Evolutionary conservation across 2,113 vertebrate species (phyloP).

Genomic region (Thermophis baileyi): DNA sequence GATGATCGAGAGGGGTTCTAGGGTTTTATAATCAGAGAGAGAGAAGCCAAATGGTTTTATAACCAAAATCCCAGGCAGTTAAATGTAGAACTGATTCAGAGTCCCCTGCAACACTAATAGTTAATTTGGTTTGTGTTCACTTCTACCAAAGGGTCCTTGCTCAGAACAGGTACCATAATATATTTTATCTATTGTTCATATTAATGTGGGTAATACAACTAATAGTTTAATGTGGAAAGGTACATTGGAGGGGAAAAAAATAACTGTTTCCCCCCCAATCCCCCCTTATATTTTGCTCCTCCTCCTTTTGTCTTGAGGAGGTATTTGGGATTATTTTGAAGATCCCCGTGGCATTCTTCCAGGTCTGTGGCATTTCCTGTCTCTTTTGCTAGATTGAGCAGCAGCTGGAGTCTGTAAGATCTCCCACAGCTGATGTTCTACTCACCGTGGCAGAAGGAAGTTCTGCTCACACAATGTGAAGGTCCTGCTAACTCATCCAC

Average conservation of each 20-base stretch:
- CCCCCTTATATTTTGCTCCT: background rate
- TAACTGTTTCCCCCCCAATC: background rate
- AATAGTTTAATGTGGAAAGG: background rate
- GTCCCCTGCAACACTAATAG: slow-evolving; percentile 20
- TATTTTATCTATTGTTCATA: background rate
- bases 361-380: background rate
- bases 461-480: background rate
- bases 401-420: background rate
- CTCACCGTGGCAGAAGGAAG: slow-evolving; percentile 17
- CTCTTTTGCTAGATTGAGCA: background rate
- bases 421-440: slow-evolving; percentile 24
- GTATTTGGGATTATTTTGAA: background rate
- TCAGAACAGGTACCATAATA: background rate
- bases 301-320: background rate
- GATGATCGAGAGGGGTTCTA: slow-evolving; percentile 24
- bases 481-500: background rate
- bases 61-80: slow-evolving; percentile 46
- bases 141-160: background rate
- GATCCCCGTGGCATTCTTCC: background rate
- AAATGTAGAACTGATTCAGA: slow-evolving; percentile 49
- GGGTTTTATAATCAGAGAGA: slow-evolving; percentile 36
- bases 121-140: slow-evolving; percentile 17
- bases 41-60: slow-evolving; percentile 41
- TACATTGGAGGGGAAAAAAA: background rate
- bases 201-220: background rate